phyloP scores from a whole-genome alignment of 2,888 invertebrate species.

The Choreutis nemorana region DNA sequence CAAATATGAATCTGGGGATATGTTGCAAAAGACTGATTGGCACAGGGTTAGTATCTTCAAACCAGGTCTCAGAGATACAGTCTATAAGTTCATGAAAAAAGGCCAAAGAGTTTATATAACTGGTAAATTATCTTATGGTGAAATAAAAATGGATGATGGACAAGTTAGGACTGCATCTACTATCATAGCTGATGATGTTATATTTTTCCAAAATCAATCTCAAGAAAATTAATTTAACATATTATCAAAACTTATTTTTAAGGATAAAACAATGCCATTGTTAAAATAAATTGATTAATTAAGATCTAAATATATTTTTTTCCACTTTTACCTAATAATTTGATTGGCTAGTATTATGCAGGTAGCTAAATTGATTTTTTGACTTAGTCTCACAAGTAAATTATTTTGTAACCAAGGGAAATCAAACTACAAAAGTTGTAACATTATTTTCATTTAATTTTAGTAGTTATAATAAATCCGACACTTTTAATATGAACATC shows the following conservation, averaged over 20 bases:
- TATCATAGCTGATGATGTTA: slow-evolving; percentile 86
- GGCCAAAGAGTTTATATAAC: slow-evolving; percentile 86
- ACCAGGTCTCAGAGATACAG: slow-evolving; percentile 80
- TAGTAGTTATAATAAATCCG: slow-evolving; percentile 46
- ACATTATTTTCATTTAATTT: slow-evolving; percentile 52
- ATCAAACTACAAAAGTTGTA: too few species aligned
- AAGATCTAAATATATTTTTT: too few species aligned
- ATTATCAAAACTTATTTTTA: too few species aligned
- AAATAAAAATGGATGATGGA: slow-evolving; percentile 81
- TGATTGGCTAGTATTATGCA: too few species aligned
- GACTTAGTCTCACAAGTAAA: too few species aligned
- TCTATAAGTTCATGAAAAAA: slow-evolving; percentile 82
- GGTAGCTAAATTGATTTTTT: too few species aligned
- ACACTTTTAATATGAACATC: slow-evolving; percentile 40
- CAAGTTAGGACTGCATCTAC: slow-evolving; percentile 75
- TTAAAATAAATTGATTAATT: too few species aligned
- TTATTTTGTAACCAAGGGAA: too few species aligned
- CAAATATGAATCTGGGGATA: slow-evolving; percentile 80
- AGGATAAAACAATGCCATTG: too few species aligned
- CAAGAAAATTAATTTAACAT: slow-evolving; percentile 14
- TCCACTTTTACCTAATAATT: too few species aligned
- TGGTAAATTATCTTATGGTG: slow-evolving; percentile 85
- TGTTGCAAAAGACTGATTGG: slow-evolving; percentile 90
- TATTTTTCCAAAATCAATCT: slow-evolving; percentile 72
- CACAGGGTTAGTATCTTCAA: slow-evolving; percentile 89